A percentile compares a stretch with the other conserved stretches of the same genome.
Conservation (phyloP, 1,140 invertebrate genomes). For the Stegodyphus dumicola region DNA sequence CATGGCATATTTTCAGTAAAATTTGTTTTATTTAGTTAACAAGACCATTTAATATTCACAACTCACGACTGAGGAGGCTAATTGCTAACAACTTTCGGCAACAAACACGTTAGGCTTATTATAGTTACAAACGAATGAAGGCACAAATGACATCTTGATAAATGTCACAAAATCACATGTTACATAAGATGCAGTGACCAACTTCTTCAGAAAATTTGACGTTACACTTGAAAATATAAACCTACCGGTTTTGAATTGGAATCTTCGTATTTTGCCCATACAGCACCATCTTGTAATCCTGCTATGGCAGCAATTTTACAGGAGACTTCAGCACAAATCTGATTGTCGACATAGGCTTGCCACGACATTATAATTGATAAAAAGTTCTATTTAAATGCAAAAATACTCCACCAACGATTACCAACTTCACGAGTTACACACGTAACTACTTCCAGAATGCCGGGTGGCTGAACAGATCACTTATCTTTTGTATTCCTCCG, state of each 20-base stretch:
- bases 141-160: too few relatives aligned
- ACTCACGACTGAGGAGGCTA: too few relatives aligned
- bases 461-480: not conserved
- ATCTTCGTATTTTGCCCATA: constrained; percentile 89
- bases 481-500: constrained; percentile 49
- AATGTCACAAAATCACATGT: too few relatives aligned
- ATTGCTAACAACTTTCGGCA: too few relatives aligned
- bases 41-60: too few relatives aligned
- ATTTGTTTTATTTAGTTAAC: too few relatives aligned
- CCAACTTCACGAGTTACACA: too few relatives aligned
- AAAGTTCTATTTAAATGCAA: constrained; percentile 19
- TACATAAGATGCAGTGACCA: too few relatives aligned
- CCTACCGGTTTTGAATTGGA: constrained; percentile 53
- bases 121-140: too few relatives aligned
- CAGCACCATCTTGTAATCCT: constrained; percentile 87
- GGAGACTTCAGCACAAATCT: constrained; percentile 84
- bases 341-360: constrained; percentile 97
- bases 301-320: constrained; percentile 80
- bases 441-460: constrained; percentile 1
- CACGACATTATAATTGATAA: constrained; percentile 81
- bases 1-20: too few relatives aligned
- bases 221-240: not conserved
- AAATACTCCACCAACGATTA: too few relatives aligned
- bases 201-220: not conserved
- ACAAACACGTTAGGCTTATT: too few relatives aligned